Base-by-base conservation (phyloP, 1,140 invertebrate species). In the Diorhabda sublineata region DNA sequence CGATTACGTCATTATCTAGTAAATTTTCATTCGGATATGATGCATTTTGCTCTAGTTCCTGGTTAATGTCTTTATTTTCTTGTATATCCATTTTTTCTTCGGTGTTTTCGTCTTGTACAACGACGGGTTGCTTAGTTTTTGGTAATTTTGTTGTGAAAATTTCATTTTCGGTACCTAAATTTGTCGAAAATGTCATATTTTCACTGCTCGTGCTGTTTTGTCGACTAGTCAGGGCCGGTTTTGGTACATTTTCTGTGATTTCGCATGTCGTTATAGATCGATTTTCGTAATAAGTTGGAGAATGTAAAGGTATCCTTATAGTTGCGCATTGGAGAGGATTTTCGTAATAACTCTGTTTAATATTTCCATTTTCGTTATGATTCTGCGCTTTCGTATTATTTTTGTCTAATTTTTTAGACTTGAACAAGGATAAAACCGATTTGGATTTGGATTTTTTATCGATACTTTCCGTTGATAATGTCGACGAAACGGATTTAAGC, bases 301-400 rank as follows among this genome's bases (percentile, higher is more conserved):
- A 89, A 64, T 87, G 87, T 57, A 89, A 75, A 3, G 88, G 88
- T 73, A 89, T 89, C 64, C 87, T 84, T 57, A 89, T 87, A 66
- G 84, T 83, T 45, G 81, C 77, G 0, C 86, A 87, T 68, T 87
- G 85, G 44, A 85, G 82, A 0, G 86, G 83, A 5, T 85, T 83
- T 69, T 89, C 87, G 44, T 88, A 87, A 67, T 85, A 71, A 62
- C 66, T 73, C 63, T 75, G 78, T 26, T 69, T 56, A 11, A 26
- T 26, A 26, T 26, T 26, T 26, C 26, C 26, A 26, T 26, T 26
- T 26, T 26, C 26, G 26, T 26, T 26, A 26, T 26, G 26, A 26
- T 26, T 26, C 26, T 26, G 26, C 26, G 26, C 1, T 26, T 26
- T 26, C 26, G 26, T 26, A 26, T 26, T 26, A 26, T 26, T 26